Evolutionary conservation across 2,797 vertebrate genomes (phyloP).

Genomic region (Tragopan temminckii): DNA sequence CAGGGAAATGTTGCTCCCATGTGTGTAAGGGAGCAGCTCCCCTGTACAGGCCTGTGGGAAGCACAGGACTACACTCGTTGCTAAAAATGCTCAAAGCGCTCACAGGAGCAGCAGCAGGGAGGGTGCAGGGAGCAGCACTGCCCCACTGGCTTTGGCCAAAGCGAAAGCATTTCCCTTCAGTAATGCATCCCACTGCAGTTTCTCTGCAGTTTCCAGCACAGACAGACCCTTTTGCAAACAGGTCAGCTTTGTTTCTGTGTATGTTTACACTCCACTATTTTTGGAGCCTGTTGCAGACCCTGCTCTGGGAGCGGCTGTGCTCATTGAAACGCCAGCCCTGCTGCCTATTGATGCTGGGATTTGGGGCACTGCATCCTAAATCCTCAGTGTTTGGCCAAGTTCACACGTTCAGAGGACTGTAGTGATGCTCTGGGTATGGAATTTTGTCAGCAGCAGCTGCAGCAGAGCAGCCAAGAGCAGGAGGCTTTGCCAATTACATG

Average conservation of each 20-base stretch:
- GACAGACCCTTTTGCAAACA: not conserved
- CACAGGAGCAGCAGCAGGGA: not conserved
- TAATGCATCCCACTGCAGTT: not conserved
- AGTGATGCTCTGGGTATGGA: not conserved
- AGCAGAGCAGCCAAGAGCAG: not conserved
- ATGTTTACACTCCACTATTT: rapidly evolving
- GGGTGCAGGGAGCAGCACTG: not conserved
- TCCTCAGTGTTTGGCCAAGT: not conserved
- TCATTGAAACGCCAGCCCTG: not conserved
- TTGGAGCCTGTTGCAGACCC: not conserved
- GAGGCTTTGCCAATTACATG: slow-evolving; percentile 6
- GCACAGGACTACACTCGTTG: not conserved
- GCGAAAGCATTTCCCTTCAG: rapidly evolving
- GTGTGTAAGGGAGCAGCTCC: not conserved
- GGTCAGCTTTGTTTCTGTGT: rapidly evolving
- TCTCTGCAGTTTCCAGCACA: not conserved
- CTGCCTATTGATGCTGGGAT: not conserved
- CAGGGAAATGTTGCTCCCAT: not conserved
- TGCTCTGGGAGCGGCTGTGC: not conserved
- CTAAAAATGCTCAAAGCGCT: not conserved
- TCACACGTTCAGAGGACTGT: not conserved
- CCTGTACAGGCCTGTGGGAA: not conserved
- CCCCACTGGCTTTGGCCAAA: not conserved
- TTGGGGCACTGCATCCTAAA: not conserved
- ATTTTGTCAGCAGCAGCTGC: slow-evolving; percentile 15